Conservation (phyloP, 1,140 invertebrate species). For the Leptopilina clavipes region DNA sequence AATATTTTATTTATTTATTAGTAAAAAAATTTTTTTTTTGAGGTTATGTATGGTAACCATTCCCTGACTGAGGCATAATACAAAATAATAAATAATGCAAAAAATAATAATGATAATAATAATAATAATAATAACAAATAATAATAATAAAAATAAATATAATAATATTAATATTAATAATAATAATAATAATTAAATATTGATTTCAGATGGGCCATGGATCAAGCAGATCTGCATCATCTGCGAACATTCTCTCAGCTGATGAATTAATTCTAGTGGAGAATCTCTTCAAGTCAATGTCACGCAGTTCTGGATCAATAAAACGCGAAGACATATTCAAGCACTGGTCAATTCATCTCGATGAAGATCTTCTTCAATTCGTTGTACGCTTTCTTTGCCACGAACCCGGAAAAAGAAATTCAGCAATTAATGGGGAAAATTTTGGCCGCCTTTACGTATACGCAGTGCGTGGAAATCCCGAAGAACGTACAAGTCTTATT, state of each 20-base stretch:
- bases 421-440: slow-evolving; percentile 70
- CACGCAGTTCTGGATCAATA: slow-evolving; percentile 72
- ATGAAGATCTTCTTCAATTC: slow-evolving; percentile 69
- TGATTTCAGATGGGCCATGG: slow-evolving; percentile 72
- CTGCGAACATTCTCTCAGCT: slow-evolving; percentile 69
- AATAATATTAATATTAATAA: too few relatives aligned
- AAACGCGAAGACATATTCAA: slow-evolving; percentile 74
- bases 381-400: slow-evolving; percentile 70
- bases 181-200: neutral
- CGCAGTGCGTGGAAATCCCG: slow-evolving; percentile 67
- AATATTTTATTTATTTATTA: too few relatives aligned
- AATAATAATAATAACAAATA: too few relatives aligned
- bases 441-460: slow-evolving; percentile 71
- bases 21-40: too few relatives aligned
- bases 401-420: slow-evolving; percentile 69
- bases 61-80: too few relatives aligned
- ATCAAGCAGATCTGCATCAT: slow-evolving; percentile 69
- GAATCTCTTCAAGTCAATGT: slow-evolving; percentile 73
- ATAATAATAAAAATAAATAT: too few relatives aligned
- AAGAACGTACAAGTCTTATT: slow-evolving; percentile 66
- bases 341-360: slow-evolving; percentile 71
- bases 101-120: too few relatives aligned
- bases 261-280: slow-evolving; percentile 71
- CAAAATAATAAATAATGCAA: too few relatives aligned
- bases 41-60: too few relatives aligned